Base-by-base conservation (phyloP, 2,113 vertebrate genomes). In the Spheniscus mendiculus region DNA sequence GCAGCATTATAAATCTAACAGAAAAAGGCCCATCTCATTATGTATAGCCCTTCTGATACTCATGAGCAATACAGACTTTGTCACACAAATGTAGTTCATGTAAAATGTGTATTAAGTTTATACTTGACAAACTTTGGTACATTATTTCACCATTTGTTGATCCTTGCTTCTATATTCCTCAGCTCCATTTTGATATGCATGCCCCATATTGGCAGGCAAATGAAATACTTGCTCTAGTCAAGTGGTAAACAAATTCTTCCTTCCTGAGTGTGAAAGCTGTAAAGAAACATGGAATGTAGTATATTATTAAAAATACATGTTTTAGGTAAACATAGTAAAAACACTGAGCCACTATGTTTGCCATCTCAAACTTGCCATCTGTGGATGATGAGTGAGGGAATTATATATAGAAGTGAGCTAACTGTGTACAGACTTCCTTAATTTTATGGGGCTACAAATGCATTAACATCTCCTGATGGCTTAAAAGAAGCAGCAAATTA, bases 321-420 rank as follows among this genome's bases (percentile, higher is more conserved):
- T 93, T 88, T 93, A 70, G 50, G 42, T 86, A 93, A 92, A 73
- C 53, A 88, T 9, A 83, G 59, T 38, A 62, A 85, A 91, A 93
- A 40, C 13, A 52, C 7, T 52, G 40, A 77, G 26, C 42, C 42
- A 30, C 34, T 89, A 3, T 21, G 26, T 53, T 86, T 1, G 0
- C 88, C 66, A 63, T 90, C 62, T 82, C 53, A 81, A 58, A 86
- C n/a, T 62, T 91, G 52, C 78, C 65, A 87, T 91, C 70, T 95
- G 90, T 45, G 62, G 30, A 26, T 86, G 47, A 74, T 32, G 45
- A 55, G 16, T 49, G 58, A 83, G 32, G 36, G 15, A 80, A 29
- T 9, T 83, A 72, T 66, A 62, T 58, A 79, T 72, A 95, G 74
- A 73, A 76, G 7, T 40, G 40, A 22, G 10, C 20, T 79, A 42